Conservation (phyloP, 2,113 vertebrate species). For the Fulmarus glacialis region DNA sequence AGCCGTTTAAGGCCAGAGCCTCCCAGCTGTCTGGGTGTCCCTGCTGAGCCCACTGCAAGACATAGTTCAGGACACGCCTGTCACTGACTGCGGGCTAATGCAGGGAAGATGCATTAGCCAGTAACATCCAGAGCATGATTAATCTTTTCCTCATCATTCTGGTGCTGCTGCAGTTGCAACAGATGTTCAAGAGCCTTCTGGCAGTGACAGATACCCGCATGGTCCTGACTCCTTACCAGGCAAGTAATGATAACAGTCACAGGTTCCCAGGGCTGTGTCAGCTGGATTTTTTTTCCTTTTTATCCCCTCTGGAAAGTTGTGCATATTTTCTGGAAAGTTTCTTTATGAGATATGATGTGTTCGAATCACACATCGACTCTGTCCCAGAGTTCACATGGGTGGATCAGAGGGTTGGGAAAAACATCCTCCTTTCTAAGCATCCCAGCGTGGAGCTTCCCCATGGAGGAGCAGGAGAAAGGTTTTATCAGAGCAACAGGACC, state of each 20-base stretch:
- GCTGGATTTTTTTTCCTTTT: background rate
- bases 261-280: slow-evolving; percentile 1
- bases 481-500: background rate
- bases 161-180: slow-evolving; percentile 43
- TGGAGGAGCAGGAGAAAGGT: background rate
- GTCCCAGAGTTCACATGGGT: background rate
- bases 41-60: slow-evolving; percentile 26
- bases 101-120: slow-evolving; percentile 49
- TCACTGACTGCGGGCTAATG: background rate
- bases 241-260: slow-evolving; percentile 21
- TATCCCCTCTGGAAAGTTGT: background rate
- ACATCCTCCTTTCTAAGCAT: background rate
- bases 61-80: slow-evolving; percentile 35
- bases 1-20: slow-evolving; percentile 10
- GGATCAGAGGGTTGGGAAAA: background rate
- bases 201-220: slow-evolving; percentile 33
- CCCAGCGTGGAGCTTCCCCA: background rate
- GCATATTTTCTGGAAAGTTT: background rate
- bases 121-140: slow-evolving; percentile 25
- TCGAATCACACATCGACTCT: accelerated
- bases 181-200: slow-evolving; percentile 64
- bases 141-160: slow-evolving; percentile 31
- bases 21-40: slow-evolving; percentile 16
- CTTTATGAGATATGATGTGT: background rate
- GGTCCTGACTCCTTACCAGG: slow-evolving; percentile 29